Base-by-base conservation (phyloP, 2,888 invertebrate genomes). In the Heliconius sara region DNA sequence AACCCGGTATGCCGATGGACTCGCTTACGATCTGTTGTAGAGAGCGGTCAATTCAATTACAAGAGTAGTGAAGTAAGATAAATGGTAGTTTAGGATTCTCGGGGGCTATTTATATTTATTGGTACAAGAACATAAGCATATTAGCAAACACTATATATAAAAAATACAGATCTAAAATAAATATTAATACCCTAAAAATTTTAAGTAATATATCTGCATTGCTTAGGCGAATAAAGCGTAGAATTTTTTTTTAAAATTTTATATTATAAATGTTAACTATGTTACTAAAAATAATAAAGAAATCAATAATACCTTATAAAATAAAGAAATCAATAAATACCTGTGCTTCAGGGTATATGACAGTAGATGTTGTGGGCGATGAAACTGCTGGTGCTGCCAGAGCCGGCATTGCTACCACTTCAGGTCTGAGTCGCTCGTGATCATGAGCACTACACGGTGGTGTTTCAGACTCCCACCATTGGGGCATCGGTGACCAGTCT, bases 1-100 rank as follows among this genome's bases (percentile, higher is more conserved):
- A 99, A 70, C 99, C 99, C 9, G 99, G 99, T 84, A 99, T 98
- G 78, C 97, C 97, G 84, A 99, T 97, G 84, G 98, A 98, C 93
- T 99, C 99, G 93, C 99, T 99, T n/a, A 99, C 97, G 88, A 99
- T 99, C 98, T 98, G 95, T 73, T 88, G 88, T 80, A 81, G 78
- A 83, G 60, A 80, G 73, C 82, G 77, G 43, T 76, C 27, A 30
- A 68, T 78, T 70, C 65, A 43, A 77, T 81, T 80, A 81, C 60
- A 60, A 76, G 75, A 30, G 27, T 43, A 71, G 27, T 79, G 16
- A 52, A 63, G 47, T 57, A 22, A 27, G 34, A 34, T 76, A 34
- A n/a, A 5, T 39, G 19, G 60, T n/a, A n/a, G 19, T 27, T 39
- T 68, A 39, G 39, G 39, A 67, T n/a, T 10, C 13, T 39, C 39